phyloP scores from a whole-genome alignment of 2,888 invertebrate genomes.

The Cerastoderma edule region DNA sequence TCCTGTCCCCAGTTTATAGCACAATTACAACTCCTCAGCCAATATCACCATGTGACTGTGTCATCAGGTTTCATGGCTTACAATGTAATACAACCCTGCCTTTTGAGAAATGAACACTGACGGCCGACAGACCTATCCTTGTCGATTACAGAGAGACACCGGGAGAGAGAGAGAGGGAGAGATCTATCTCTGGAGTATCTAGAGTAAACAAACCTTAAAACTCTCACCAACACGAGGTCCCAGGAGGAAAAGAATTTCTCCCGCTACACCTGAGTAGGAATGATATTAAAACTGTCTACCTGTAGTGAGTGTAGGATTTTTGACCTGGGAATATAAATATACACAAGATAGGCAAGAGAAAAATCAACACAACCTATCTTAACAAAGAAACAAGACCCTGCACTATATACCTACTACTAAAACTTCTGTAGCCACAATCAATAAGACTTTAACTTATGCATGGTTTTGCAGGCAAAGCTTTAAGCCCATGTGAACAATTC shows the following conservation, averaged over 20 bases:
- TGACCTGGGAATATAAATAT: conserved; percentile 23
- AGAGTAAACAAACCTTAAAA: conserved; percentile 20
- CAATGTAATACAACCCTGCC: too few species aligned
- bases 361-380: too few species aligned
- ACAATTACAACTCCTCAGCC: conserved; percentile 22
- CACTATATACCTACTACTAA: too few species aligned
- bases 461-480: too few species aligned
- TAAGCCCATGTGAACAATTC: too few species aligned
- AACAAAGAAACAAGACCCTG: too few species aligned
- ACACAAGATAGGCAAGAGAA: conserved; percentile 15
- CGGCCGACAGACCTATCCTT: conserved; percentile 25
- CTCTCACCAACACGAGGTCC: conserved; percentile 4
- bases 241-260: conserved; percentile 17
- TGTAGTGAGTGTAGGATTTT: conserved; percentile 10
- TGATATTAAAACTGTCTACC: conserved; percentile 20
- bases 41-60: conserved; percentile 10
- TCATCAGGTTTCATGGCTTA: conserved; percentile 21
- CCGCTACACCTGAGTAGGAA: conserved; percentile 20
- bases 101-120: too few species aligned
- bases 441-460: too few species aligned
- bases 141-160: conserved; percentile 17
- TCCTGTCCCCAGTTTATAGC: conserved; percentile 16
- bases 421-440: too few species aligned
- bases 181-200: conserved; percentile 22
- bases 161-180: too few species aligned